Conservation (phyloP, 2,113 vertebrate species). For the Lycaon pictus region DNA sequence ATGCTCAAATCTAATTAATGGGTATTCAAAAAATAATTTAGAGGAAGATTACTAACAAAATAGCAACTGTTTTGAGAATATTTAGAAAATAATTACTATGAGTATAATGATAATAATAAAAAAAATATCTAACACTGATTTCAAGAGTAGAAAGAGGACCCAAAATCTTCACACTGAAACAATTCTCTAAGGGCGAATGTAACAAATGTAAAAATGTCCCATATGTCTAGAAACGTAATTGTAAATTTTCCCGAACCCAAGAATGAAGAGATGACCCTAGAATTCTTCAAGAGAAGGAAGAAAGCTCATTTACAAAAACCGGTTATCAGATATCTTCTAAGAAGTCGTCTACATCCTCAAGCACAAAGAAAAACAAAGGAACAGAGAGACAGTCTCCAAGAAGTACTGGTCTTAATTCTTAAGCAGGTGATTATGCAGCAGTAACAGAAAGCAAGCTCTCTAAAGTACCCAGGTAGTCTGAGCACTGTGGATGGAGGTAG, state of each 20-base stretch:
- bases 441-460: neutral
- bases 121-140: neutral
- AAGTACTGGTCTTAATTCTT: neutral
- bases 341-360: neutral
- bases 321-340: neutral
- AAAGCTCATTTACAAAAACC: neutral
- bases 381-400: neutral
- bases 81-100: neutral
- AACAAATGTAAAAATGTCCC: neutral
- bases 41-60: neutral
- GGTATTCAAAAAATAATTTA: neutral
- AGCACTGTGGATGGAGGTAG: rapidly evolving
- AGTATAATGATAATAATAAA: neutral
- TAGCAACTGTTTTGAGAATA: neutral
- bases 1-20: neutral
- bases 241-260: neutral
- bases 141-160: neutral
- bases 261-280: neutral
- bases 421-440: neutral
- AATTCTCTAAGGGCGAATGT: neutral
- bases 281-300: neutral
- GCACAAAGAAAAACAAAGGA: neutral
- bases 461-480: neutral
- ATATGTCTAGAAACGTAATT: neutral
- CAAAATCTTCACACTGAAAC: neutral